phyloP scores from a whole-genome alignment of 2,888 invertebrate species.

The Noctua comes region DNA sequence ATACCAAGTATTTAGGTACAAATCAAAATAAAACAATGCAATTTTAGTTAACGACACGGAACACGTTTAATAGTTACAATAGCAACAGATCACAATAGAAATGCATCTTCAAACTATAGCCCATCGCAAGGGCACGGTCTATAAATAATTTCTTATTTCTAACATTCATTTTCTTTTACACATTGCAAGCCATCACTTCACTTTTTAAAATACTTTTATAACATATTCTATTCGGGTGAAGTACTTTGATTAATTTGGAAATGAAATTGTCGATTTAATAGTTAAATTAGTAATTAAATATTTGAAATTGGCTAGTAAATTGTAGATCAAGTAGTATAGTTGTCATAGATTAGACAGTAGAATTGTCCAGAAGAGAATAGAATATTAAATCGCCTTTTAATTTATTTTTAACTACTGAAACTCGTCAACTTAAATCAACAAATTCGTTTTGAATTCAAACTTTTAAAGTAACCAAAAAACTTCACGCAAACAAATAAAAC shows the following conservation, averaged over 20 bases:
- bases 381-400: neutral
- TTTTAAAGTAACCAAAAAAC: conserved; percentile 13
- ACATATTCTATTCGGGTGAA: conserved; percentile 50
- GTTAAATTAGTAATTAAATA: neutral
- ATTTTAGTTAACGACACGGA: conserved; percentile 76
- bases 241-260: conserved; percentile 12
- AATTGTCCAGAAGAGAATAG: neutral
- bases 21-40: conserved; percentile 66
- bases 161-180: conserved; percentile 8
- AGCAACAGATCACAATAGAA: conserved; percentile 83
- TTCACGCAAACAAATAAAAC: conserved; percentile 35
- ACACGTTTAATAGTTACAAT: conserved; percentile 77
- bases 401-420: neutral
- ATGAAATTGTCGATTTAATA: neutral
- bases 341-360: too few species aligned
- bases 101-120: conserved; percentile 68
- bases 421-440: neutral
- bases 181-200: conserved; percentile 55
- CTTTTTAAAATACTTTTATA: conserved; percentile 62
- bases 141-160: conserved; percentile 7
- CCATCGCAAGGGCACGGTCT: conserved; percentile 49
- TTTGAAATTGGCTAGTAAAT: neutral
- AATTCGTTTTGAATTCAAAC: neutral
- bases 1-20: neutral
- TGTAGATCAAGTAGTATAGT: neutral